A percentile compares a stretch with the other conserved stretches of the same genome.
Evolutionary conservation across 2,888 invertebrate genomes (phyloP).

Genomic region (Andrena minutula): DNA sequence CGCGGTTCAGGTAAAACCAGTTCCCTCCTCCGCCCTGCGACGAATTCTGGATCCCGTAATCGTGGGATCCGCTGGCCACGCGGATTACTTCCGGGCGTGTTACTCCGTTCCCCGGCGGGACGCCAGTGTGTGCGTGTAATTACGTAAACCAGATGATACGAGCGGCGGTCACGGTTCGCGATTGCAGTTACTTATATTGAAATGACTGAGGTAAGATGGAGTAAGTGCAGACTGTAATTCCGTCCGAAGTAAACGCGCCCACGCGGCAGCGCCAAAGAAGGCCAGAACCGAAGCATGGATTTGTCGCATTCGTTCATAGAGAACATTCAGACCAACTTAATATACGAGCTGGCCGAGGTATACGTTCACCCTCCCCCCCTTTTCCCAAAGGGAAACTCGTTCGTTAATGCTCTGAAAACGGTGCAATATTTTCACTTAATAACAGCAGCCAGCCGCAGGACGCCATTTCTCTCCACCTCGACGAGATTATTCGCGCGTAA

Average conservation of each 20-base stretch:
- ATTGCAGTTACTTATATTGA: constrained; percentile 72
- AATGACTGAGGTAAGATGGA: constrained; percentile 70
- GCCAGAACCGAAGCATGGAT: constrained; percentile 70
- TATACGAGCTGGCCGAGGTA: constrained; percentile 47
- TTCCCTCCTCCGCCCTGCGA: constrained; percentile 20
- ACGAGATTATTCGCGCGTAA: constrained; percentile 18
- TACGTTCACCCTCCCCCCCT: constrained; percentile 8
- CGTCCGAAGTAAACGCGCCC: constrained; percentile 73
- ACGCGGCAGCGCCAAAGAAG: constrained; percentile 71
- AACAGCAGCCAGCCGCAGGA: constrained; percentile 16
- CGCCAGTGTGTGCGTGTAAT: constrained; percentile 57
- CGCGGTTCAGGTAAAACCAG: constrained; percentile 21
- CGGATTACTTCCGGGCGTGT: constrained; percentile 65
- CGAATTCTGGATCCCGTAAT: constrained; percentile 26
- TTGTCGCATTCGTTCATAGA: constrained; percentile 70
- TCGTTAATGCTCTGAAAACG: constrained; percentile 58
- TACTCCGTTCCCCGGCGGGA: constrained; percentile 52
- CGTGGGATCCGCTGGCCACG: constrained; percentile 14
- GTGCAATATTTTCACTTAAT: constrained; percentile 51
- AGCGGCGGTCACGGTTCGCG: constrained; percentile 72
- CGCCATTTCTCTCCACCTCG: not conserved
- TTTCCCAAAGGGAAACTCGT: constrained; percentile 23
- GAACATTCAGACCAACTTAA: constrained; percentile 54
- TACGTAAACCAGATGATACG: constrained; percentile 74
- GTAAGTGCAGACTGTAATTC: constrained; percentile 72